Evolutionary conservation across 2,113 vertebrate genomes (phyloP).

Genomic region (Pelodiscus sinensis): DNA sequence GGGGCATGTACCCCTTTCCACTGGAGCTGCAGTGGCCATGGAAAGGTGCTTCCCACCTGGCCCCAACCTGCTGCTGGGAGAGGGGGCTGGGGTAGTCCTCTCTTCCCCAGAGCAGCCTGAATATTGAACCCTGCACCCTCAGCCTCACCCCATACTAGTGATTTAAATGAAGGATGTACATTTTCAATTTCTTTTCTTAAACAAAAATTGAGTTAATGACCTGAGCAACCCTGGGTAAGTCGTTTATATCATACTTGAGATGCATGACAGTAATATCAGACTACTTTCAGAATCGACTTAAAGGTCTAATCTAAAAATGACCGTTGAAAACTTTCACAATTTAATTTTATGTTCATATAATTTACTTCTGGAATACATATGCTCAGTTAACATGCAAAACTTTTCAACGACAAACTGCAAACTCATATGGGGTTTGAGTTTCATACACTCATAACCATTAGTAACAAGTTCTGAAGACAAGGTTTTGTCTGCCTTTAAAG

Average conservation of each 20-base stretch:
- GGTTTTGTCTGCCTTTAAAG: neutral
- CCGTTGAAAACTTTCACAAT: neutral
- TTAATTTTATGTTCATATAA: neutral
- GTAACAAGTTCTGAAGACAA: neutral
- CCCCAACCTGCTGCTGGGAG: too few species aligned
- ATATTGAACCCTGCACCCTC: too few species aligned
- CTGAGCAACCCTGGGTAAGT: too few species aligned
- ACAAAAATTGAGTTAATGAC: too few species aligned
- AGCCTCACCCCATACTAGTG: too few species aligned
- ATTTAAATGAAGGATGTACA: too few species aligned
- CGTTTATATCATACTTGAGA: neutral
- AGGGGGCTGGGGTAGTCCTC: too few species aligned
- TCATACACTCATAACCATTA: neutral
- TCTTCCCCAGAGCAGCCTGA: too few species aligned
- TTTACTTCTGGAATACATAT: neutral
- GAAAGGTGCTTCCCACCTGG: too few species aligned
- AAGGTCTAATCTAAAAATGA: slow-evolving; percentile 7
- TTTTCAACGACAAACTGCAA: neutral
- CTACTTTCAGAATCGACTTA: neutral
- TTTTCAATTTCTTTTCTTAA: too few species aligned
- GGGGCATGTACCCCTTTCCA: too few species aligned
- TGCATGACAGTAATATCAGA: neutral
- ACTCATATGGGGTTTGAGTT: neutral
- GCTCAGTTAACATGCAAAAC: slow-evolving; percentile 7
- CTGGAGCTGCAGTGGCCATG: too few species aligned